Percentiles rank a stretch among this genome's conserved stretches.
phyloP scores from a whole-genome alignment of 2,888 invertebrate species.

The Hypolimnas misippus region DNA sequence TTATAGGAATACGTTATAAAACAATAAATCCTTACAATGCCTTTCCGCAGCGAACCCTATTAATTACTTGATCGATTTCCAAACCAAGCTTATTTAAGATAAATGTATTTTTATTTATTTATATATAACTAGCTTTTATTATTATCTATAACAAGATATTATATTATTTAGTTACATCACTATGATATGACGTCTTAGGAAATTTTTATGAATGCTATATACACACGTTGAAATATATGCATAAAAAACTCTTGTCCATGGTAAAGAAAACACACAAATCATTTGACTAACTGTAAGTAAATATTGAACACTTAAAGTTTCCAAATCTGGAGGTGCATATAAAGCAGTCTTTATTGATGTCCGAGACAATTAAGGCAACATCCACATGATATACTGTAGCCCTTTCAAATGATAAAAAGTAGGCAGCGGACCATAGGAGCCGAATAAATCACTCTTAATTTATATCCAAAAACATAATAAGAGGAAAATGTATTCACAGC shows the following conservation, averaged over 20 bases:
- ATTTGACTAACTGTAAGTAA: neutral
- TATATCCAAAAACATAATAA: slow-evolving; percentile 81
- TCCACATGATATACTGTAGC: slow-evolving; percentile 27
- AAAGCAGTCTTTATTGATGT: slow-evolving; percentile 15
- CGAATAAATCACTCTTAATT: slow-evolving; percentile 77
- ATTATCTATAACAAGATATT: too few species aligned
- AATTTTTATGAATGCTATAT: neutral
- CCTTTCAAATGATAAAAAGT: slow-evolving; percentile 30
- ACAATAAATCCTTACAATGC: slow-evolving; percentile 79
- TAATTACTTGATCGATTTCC: slow-evolving; percentile 64
- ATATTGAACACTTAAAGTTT: neutral
- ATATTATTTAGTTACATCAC: too few species aligned
- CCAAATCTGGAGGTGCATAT: slow-evolving; percentile 8
- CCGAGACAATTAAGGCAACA: slow-evolving; percentile 25
- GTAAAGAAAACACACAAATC: neutral
- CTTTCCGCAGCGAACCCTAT: slow-evolving; percentile 70
- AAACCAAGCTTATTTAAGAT: slow-evolving; percentile 41
- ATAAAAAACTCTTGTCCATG: neutral
- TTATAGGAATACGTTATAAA: slow-evolving; percentile 79
- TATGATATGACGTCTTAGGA: too few species aligned
- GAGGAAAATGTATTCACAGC: slow-evolving; percentile 77
- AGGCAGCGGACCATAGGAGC: slow-evolving; percentile 33
- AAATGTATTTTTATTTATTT: slow-evolving; percentile 35
- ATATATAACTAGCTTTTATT: slow-evolving; percentile 25
- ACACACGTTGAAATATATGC: neutral